These are phyloP conservation scores for Cinclus mexicanus DNA, from an alignment of 2,113 vertebrate genomes.

Conservation along the genomic window DNA sequence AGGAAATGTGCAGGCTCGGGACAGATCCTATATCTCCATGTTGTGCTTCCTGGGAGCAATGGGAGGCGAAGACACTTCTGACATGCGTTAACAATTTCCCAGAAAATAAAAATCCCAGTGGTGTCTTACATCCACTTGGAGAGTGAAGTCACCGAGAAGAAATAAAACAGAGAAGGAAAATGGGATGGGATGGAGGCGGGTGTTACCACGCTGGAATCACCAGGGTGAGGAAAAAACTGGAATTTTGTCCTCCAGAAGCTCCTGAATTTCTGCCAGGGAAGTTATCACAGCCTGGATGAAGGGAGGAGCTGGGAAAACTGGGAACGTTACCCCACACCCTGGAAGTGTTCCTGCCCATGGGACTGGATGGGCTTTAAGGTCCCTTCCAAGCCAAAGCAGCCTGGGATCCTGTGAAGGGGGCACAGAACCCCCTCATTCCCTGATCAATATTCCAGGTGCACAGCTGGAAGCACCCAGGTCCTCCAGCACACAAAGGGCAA, in stretches of 20 bases:
- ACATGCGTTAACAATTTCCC: background rate
- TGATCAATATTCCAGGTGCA: background rate
- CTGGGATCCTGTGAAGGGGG: background rate
- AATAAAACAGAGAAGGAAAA: background rate
- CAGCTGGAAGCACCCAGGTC: background rate
- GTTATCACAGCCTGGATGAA: background rate
- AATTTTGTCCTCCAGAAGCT: background rate
- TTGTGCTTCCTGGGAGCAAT: background rate
- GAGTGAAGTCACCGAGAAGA: background rate
- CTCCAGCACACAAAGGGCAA: fast-evolving
- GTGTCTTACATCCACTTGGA: background rate
- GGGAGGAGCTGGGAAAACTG: background rate
- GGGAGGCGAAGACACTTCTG: background rate
- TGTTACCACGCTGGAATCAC: background rate
- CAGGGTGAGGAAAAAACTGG: background rate
- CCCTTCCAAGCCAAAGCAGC: background rate
- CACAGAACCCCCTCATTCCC: background rate
- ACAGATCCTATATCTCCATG: fast-evolving
- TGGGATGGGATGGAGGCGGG: background rate
- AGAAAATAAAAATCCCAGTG: background rate
- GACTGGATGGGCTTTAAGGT: background rate
- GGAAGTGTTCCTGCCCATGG: background rate
- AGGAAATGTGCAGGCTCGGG: background rate
- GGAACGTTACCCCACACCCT: background rate
- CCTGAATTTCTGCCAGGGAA: background rate